A percentile compares a stretch with the other conserved stretches of the same genome.
Conservation (phyloP, 2,888 invertebrate genomes). For the Pandemis corylana region DNA sequence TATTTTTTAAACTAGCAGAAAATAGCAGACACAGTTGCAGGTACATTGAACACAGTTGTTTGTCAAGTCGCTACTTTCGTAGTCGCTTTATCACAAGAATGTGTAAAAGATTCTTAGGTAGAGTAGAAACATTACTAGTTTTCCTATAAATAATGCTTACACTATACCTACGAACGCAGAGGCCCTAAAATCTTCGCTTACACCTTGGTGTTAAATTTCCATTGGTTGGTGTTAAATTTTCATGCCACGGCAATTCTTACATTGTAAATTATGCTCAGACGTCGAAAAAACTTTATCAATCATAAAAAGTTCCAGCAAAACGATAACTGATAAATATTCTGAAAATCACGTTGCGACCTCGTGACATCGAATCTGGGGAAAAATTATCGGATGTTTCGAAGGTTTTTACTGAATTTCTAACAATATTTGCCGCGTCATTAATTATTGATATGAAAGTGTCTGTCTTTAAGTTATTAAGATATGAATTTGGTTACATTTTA, state of each 20-base stretch:
- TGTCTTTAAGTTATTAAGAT: constrained; percentile 1
- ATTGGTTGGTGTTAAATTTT: neutral
- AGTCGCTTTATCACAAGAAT: too few relatives aligned
- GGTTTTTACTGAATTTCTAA: neutral
- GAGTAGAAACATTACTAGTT: too few relatives aligned
- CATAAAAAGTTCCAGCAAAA: constrained; percentile 1
- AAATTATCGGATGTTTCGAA: constrained; percentile 5
- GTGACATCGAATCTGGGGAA: constrained; percentile 1
- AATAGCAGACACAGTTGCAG: too few relatives aligned
- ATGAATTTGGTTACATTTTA: neutral
- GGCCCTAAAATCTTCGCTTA: too few relatives aligned
- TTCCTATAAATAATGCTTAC: too few relatives aligned
- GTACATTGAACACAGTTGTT: too few relatives aligned
- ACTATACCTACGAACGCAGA: too few relatives aligned
- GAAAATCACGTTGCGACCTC: constrained; percentile 10
- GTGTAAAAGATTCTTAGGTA: too few relatives aligned
- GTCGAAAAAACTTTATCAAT: neutral
- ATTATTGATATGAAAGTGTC: constrained; percentile 3
- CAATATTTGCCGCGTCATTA: constrained; percentile 4
- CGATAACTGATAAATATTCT: neutral
- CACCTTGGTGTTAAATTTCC: neutral
- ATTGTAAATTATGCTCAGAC: neutral
- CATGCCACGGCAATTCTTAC: neutral
- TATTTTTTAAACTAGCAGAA: neutral
- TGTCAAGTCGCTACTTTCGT: too few relatives aligned